Evolutionary conservation across 2,113 vertebrate species (phyloP), one percentile per base, ranked within the genome.

Genomic region (Entomyzon cyanotis): DNA sequence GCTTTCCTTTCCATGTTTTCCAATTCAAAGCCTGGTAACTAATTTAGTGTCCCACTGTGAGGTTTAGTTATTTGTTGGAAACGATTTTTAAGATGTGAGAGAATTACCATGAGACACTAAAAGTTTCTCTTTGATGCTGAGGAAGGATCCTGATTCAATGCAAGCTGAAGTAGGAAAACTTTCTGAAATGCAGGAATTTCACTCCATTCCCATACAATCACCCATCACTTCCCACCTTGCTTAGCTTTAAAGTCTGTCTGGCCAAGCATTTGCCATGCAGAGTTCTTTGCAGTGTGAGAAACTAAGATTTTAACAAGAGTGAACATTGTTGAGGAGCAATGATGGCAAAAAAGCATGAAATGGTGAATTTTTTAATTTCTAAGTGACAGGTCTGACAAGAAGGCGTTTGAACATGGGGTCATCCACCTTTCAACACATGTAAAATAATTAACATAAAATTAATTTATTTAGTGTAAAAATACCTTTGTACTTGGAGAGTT

Each of bases 401-500:
- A 94, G 16, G 2, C 11, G 31, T 62, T 86, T 79, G 58, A 84
- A 67, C 13, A 20, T 37, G 42, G 39, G 33, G 15, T 69, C 37
- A 42, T 25, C 17, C 50, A 62, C 4, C 1, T 2, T 80, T 76
- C 25, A 42, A 16, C 49, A 23, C 12, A 16, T 41, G 52, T 44
- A 80, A 70, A 7, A 1, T 23, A 60, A 27, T 25, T 21, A 39
- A 52, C 13, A 27, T 41, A 75, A 78, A 63, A 52, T n/a, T 55
- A 22, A 77, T 50, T 41, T 65, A 24, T 65, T 64, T 75, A 50
- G 73, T 35, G 65, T 47, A 93, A 78, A 90, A 89, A n/a, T 97
- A 99, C 98, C 99, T 99, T 98, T 98, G 90, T 99, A 99, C 77
- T 98, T 98, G 24, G 93, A 49, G 37, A 98, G 95, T 94, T 99